Percentiles rank a stretch among this genome's conserved stretches.
Evolutionary conservation across 2,888 invertebrate species (phyloP).

Genomic region (Eupithecia tripunctaria): DNA sequence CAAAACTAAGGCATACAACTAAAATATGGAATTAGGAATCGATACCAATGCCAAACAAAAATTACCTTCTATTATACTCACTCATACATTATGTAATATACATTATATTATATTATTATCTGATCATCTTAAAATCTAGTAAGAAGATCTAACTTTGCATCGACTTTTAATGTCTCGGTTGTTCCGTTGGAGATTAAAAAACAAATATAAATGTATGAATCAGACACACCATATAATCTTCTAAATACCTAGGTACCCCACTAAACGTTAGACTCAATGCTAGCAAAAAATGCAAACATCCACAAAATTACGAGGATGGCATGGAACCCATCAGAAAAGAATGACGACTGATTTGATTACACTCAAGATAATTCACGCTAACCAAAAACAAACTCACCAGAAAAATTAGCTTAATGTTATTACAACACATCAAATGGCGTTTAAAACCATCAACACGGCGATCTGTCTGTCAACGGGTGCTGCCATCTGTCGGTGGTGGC

Average conservation of each 20-base stretch:
- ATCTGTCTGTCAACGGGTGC: conserved; percentile 74
- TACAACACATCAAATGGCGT: conserved; percentile 66
- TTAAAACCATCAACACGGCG: conserved; percentile 69
- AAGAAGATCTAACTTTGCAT: no score
- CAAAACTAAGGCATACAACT: no score
- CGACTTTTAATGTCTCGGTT: neutral
- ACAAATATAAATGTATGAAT: neutral
- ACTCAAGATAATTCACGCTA: conserved; percentile 41
- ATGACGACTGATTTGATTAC: conserved; percentile 36
- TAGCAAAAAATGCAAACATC: neutral
- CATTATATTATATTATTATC: no score
- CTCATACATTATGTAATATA: no score
- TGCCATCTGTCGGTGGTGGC: conserved; percentile 75
- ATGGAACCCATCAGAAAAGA: conserved; percentile 14
- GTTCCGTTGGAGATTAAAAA: neutral
- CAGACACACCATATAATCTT: neutral
- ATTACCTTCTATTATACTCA: no score
- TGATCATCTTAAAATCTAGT: no score
- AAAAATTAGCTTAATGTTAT: conserved; percentile 59
- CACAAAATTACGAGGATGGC: conserved; percentile 4
- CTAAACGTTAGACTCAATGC: neutral
- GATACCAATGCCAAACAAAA: no score
- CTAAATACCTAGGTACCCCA: neutral
- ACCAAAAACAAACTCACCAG: conserved; percentile 41
- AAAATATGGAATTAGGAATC: no score